Percentiles rank a stretch among this genome's conserved stretches.
Evolutionary conservation across 1,140 invertebrate species (phyloP).

Genomic region (Rhopalosiphum maidis): DNA sequence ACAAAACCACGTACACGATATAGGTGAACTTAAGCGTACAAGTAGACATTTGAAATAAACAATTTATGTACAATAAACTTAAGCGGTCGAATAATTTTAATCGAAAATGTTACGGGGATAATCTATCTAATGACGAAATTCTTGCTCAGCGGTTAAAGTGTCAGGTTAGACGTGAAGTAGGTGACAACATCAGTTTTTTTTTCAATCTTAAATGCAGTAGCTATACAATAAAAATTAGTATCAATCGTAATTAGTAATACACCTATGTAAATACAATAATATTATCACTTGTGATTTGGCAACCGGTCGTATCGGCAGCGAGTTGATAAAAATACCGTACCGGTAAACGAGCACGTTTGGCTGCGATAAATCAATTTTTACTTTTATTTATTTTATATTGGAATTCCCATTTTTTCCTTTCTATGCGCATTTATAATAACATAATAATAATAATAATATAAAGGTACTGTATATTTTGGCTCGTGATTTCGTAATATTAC

Average conservation of each 20-base stretch:
- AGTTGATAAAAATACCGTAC: neutral
- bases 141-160: neutral
- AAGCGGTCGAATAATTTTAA: neutral
- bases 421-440: neutral
- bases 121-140: neutral
- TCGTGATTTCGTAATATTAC: neutral
- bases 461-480: neutral
- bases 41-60: neutral
- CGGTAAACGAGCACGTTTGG: neutral
- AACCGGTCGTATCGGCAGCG: neutral
- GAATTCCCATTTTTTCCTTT: neutral
- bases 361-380: neutral
- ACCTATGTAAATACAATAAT: neutral
- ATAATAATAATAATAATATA: neutral
- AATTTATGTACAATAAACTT: neutral
- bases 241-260: neutral
- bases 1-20: slow-evolving; percentile 23
- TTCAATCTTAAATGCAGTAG: neutral
- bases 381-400: neutral
- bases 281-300: neutral
- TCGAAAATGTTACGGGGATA: neutral
- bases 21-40: neutral
- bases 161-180: neutral
- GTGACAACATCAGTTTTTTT: neutral
- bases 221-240: neutral